These are phyloP conservation scores for Pangasius mekongensis DNA, from an alignment of 2,797 vertebrate species.

Conservation along the genomic window DNA sequence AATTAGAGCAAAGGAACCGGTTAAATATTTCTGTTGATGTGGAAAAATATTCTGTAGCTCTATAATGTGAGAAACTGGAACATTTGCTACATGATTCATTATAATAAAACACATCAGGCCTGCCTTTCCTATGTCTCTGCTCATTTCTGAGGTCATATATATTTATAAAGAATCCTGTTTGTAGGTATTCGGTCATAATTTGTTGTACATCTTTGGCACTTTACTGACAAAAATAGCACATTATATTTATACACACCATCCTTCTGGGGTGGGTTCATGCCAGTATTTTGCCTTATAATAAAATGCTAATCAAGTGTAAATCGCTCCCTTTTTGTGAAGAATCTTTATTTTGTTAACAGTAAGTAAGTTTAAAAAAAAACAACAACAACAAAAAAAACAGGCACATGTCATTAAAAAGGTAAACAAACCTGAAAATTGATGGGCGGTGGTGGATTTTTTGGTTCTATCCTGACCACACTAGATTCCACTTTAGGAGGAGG, in stretches of 20 bases:
- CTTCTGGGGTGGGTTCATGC: not conserved
- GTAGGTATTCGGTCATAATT: not conserved
- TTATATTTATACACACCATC: not conserved
- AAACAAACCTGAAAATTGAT: constrained; percentile 92
- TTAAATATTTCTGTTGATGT: not conserved
- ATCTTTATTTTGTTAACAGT: not conserved
- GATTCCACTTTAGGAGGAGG: constrained; percentile 98
- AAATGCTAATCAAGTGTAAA: not conserved
- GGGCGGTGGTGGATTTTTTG: constrained; percentile 95
- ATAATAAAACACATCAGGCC: not conserved
- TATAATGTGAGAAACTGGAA: constrained; percentile 14
- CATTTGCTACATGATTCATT: not conserved
- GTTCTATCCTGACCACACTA: constrained; percentile 97
- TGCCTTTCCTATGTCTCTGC: not conserved
- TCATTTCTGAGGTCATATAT: not conserved
- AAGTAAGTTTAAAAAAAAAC: not conserved
- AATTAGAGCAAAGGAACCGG: not conserved
- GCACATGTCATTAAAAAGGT: not conserved
- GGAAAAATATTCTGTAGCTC: not conserved
- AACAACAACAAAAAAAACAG: not conserved
- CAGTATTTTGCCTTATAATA: not conserved
- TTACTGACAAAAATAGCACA: not conserved
- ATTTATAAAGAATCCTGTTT: not conserved
- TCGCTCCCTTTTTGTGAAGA: not conserved
- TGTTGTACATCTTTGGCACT: not conserved